Evolutionary conservation across 2,113 vertebrate genomes (phyloP).

Genomic region (Delphinapterus leucas): DNA sequence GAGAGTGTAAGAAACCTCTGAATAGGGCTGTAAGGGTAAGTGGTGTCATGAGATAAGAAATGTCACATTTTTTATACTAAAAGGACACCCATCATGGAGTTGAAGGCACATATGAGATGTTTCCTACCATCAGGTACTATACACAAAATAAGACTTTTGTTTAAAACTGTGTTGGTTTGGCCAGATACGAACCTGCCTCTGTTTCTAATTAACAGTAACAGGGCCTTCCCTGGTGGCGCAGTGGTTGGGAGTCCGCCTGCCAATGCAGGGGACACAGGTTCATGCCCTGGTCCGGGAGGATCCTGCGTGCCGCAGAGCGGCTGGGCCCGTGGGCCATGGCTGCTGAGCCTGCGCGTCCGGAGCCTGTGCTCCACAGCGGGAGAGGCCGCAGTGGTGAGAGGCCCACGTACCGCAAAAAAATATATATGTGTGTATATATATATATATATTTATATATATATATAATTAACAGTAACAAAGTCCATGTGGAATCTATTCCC

Average conservation of each 20-base stretch:
- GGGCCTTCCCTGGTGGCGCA: too few relatives aligned
- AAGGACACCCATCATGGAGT: neutral
- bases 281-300: too few relatives aligned
- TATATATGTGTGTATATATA: too few relatives aligned
- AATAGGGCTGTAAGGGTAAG: neutral
- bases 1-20: neutral
- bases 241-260: too few relatives aligned
- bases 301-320: too few relatives aligned
- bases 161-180: neutral
- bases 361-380: too few relatives aligned
- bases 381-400: too few relatives aligned
- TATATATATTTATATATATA: too few relatives aligned
- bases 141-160: neutral
- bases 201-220: neutral
- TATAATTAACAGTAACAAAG: neutral
- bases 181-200: neutral
- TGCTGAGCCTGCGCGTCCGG: too few relatives aligned
- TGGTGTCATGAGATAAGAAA: neutral
- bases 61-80: neutral
- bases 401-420: too few relatives aligned
- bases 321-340: too few relatives aligned
- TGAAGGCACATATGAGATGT: neutral
- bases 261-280: too few relatives aligned
- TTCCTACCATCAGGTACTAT: neutral
- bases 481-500: neutral